These are phyloP conservation scores for Regulus satrapa DNA, from an alignment of 2,113 vertebrate species.

Conservation along the genomic window DNA sequence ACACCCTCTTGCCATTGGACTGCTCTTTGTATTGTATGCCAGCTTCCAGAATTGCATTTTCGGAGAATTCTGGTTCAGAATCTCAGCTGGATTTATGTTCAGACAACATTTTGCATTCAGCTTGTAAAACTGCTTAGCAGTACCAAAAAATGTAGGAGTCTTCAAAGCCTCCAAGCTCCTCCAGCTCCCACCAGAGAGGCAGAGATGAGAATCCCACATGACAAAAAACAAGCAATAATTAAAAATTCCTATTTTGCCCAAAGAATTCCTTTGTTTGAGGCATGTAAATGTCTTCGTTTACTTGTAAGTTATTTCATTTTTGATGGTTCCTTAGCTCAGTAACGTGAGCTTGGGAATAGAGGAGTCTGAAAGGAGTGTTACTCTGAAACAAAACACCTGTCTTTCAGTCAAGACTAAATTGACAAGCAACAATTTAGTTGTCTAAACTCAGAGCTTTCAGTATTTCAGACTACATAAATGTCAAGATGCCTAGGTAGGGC, in stretches of 20 bases:
- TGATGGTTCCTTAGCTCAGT: slow-evolving; percentile 20
- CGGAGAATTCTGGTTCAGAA: not conserved
- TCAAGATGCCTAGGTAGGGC: slow-evolving; percentile 75
- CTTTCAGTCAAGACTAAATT: slow-evolving; percentile 75
- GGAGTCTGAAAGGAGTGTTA: slow-evolving; percentile 66
- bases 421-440: slow-evolving; percentile 83
- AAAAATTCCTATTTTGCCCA: slow-evolving; percentile 29
- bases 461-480: slow-evolving; percentile 75
- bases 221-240: slow-evolving; percentile 50
- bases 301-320: slow-evolving; percentile 22
- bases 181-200: not conserved
- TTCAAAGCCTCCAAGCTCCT: not conserved
- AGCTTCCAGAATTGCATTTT: not conserved
- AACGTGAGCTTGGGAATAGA: slow-evolving; percentile 63
- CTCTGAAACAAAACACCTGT: slow-evolving; percentile 79
- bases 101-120: not conserved
- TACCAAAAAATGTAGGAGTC: not conserved
- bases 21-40: not conserved
- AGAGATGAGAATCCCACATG: slow-evolving; percentile 7
- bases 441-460: slow-evolving; percentile 79
- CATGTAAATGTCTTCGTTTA: not conserved
- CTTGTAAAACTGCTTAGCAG: not conserved
- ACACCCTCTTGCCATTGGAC: not conserved
- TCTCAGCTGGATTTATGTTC: not conserved
- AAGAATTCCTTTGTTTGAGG: slow-evolving; percentile 17